Conservation (phyloP, 2,888 invertebrate species). For the Lasioglossum oenotherae region DNA sequence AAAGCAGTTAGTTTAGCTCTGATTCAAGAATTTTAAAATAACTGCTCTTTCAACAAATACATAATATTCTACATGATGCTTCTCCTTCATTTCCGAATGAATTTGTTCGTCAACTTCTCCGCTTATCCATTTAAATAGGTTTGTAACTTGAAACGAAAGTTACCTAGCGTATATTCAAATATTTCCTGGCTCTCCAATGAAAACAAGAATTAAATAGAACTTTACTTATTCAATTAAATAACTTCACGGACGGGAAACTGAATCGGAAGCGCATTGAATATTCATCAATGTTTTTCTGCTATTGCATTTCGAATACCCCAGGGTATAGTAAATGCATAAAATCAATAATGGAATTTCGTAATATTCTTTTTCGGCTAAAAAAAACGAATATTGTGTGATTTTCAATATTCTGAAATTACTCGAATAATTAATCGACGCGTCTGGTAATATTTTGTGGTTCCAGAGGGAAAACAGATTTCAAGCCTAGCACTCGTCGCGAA, state of each 20-base stretch:
- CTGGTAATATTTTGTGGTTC: background rate
- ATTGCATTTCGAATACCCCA: background rate
- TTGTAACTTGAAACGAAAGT: background rate
- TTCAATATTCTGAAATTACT: background rate
- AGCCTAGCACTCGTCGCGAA: background rate
- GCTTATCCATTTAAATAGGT: background rate
- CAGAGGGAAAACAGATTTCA: slow-evolving; percentile 22
- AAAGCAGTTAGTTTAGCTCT: too few species aligned
- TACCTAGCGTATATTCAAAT: background rate
- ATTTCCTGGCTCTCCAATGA: background rate
- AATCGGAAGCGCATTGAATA: background rate
- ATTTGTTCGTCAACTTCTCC: background rate
- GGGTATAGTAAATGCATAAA: background rate
- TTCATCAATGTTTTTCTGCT: slow-evolving; percentile 2
- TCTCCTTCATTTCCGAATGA: background rate
- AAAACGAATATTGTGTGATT: background rate
- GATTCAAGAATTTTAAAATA: too few species aligned
- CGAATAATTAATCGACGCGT: background rate
- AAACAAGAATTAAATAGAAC: background rate
- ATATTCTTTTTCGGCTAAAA: background rate
- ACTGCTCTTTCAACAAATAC: background rate
- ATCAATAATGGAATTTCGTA: background rate
- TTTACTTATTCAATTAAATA: background rate
- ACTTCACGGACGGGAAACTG: background rate
- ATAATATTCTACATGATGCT: background rate